Conservation (phyloP, 2,888 invertebrate genomes). For the Acronicta leporina region DNA sequence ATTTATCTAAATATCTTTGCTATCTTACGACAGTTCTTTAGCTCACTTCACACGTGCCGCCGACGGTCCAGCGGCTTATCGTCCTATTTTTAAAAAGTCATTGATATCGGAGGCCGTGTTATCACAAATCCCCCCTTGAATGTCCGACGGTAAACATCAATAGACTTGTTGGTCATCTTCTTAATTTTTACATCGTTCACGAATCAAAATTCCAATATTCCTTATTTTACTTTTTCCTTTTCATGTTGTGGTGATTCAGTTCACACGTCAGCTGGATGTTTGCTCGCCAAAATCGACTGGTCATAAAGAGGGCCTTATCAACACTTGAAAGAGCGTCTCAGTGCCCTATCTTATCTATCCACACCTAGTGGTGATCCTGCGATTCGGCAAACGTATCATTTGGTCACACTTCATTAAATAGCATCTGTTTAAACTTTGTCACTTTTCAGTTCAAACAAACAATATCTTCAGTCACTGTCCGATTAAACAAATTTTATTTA, state of each 20-base stretch:
- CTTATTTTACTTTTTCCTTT: slow-evolving; percentile 83
- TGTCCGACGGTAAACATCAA: slow-evolving; percentile 80
- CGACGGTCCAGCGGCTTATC: slow-evolving; percentile 86
- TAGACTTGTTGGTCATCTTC: slow-evolving; percentile 77
- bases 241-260: slow-evolving; percentile 77
- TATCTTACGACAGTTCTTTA: slow-evolving; percentile 79
- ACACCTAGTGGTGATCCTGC: slow-evolving; percentile 82
- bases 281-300: slow-evolving; percentile 77
- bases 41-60: slow-evolving; percentile 86
- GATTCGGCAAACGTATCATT: slow-evolving; percentile 70
- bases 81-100: slow-evolving; percentile 77
- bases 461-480: slow-evolving; percentile 72
- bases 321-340: slow-evolving; percentile 84
- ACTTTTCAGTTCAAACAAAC: slow-evolving; percentile 74
- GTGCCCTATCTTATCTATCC: slow-evolving; percentile 84
- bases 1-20: slow-evolving; percentile 78
- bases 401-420: slow-evolving; percentile 73
- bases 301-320: slow-evolving; percentile 82
- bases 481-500: slow-evolving; percentile 49
- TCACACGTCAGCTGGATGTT: slow-evolving; percentile 72
- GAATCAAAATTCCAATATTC: slow-evolving; percentile 53
- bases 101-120: slow-evolving; percentile 78
- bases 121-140: slow-evolving; percentile 75
- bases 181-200: slow-evolving; percentile 71
- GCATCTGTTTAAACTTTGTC: slow-evolving; percentile 75